Evolutionary conservation across 2,113 vertebrate genomes (phyloP), one percentile per base, ranked within the genome.

Genomic region (Epinephelus lanceolatus): DNA sequence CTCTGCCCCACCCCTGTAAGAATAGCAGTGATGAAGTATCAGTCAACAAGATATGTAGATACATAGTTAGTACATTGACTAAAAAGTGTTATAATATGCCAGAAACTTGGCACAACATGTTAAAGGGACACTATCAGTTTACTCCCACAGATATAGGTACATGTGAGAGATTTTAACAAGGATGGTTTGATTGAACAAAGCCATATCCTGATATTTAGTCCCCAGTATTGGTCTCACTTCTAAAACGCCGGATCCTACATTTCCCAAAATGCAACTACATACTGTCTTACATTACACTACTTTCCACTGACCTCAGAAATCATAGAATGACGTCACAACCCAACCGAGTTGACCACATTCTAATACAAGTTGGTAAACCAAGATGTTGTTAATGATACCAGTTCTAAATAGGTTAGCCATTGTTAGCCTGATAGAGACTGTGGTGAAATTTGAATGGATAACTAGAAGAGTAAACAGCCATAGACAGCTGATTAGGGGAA

Each of bases 1-100:
- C 52, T 63, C 57, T 68, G 17, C 49, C 21, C 65, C 77, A 56
- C 55, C 74, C 70, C 23, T 30, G 42, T 15, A 3, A 45, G 17
- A 6, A 6, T 1, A 45, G 3, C 51, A 10, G 10, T 19, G 51
- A 47, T n/a, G 13, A 23, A 61, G 49, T 37, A 5, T 37, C 49
- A 53, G 2, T 15, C 68, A 1, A 18, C 12, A 33, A 19, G 12
- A 17, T 4, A 1, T n/a, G 5, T 6, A 23, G 2, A 7, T 62
- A 19, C 1, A 21, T 45, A 10, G 11, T 45, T 45, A 45, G 8
- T 12, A 45, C 42, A 12, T 12, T 45, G 42, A 37, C 33, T 6
- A 37, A 37, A 37, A 7, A 37, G 6, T 37, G 33, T 7, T 37
- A 37, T 37, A 37, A 37, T 37, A 37, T 56, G 53, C 23, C 42